A percentile compares a stretch with the other conserved stretches of the same genome.
Evolutionary conservation across 2,113 vertebrate species (phyloP).

Genomic region (Carassius carassius): DNA sequence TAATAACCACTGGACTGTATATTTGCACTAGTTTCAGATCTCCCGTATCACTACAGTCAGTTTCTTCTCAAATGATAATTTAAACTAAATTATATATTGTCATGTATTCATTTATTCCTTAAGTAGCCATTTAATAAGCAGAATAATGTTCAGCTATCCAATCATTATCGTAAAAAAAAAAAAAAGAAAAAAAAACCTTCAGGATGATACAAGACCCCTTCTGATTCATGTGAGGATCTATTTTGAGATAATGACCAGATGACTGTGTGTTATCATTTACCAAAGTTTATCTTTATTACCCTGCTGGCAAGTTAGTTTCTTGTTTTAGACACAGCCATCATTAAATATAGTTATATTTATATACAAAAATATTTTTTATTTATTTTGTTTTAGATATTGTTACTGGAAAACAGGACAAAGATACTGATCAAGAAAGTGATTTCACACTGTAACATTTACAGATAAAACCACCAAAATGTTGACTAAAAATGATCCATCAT

Average conservation of each 20-base stretch:
- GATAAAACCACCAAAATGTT: neutral
- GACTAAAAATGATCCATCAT: neutral
- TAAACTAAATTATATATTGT: neutral
- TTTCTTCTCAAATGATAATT: neutral
- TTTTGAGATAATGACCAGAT: slow-evolving; percentile 27
- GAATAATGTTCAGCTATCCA: neutral
- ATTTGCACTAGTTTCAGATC: neutral
- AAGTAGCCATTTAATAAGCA: neutral
- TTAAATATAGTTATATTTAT: neutral
- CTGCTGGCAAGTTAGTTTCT: neutral
- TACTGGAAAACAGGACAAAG: neutral
- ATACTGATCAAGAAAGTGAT: neutral
- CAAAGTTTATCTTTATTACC: neutral
- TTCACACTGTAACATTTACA: neutral
- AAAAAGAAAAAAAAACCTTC: neutral
- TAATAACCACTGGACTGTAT: neutral
- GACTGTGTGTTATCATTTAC: slow-evolving; percentile 4
- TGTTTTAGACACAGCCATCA: neutral
- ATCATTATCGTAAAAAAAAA: neutral
- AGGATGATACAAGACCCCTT: neutral
- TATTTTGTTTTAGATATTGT: neutral
- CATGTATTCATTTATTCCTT: neutral
- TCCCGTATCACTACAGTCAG: neutral
- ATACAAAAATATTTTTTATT: neutral
- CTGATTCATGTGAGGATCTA: slow-evolving; percentile 5